A percentile compares a stretch with the other conserved stretches of the same genome.
phyloP scores from a whole-genome alignment of 1,140 invertebrate genomes.

The Trichomalopsis sarcophagae region DNA sequence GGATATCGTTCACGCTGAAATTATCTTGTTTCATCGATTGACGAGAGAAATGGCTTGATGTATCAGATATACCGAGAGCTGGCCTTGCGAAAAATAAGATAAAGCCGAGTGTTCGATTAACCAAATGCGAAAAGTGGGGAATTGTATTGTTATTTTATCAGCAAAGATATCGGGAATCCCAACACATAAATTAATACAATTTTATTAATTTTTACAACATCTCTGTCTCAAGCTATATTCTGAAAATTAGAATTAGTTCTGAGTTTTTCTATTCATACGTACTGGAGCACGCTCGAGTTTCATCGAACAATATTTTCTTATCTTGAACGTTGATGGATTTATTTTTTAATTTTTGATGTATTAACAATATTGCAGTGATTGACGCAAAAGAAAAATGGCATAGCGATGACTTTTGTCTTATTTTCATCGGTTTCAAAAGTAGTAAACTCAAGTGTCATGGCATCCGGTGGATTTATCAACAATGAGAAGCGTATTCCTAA shows the following conservation, averaged over 20 bases:
- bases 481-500: neutral
- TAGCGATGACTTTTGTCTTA: neutral
- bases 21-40: conserved; percentile 38
- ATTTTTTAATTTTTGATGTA: too few species aligned
- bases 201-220: neutral
- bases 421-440: neutral
- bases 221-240: neutral
- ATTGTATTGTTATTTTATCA: neutral
- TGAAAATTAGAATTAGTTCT: neutral
- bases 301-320: too few species aligned
- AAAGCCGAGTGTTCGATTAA: neutral
- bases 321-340: too few species aligned
- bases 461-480: neutral
- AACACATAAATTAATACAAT: neutral
- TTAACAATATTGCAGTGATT: too few species aligned
- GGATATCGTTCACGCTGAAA: neutral
- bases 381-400: too few species aligned
- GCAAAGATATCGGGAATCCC: neutral
- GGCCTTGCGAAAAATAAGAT: conserved; percentile 28
- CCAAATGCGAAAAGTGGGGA: neutral
- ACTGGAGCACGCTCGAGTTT: neutral
- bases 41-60: neutral
- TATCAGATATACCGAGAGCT: neutral
- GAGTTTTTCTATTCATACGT: neutral
- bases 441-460: neutral